Evolutionary conservation across 2,113 vertebrate species (phyloP), one percentile per base, ranked within the genome.

Genomic region (Thymallus thymallus): DNA sequence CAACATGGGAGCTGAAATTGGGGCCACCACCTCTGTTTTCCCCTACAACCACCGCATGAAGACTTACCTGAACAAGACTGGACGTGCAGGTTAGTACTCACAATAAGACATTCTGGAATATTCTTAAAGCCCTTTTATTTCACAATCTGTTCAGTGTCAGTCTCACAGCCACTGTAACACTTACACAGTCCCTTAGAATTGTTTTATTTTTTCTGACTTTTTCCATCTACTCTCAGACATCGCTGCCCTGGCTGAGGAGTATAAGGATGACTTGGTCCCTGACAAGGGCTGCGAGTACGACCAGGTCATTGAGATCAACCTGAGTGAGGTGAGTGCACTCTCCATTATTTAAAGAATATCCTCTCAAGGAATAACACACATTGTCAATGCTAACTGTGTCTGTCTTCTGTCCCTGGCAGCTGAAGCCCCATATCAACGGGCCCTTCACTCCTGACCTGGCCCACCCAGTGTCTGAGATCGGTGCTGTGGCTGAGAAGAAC

Each of bases 1-100:
- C 84, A 98, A 98, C 86, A 98, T 98, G 97, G 97, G 97, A 0
- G 97, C 97, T 75, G 97, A 98, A 82, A 98, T 98, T 0, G 97
- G 96, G 82, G 96, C 97, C 71, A 98, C 97, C 26, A 98, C 97
- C 0, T 98, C 96, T 0, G 70, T 98, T 48, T 98, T 98, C 80
- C 97, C 97, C 1, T 98, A 95, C 82, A 98, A 97, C 4, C 89
- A 93, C 72, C 94, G 96, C 65, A 98, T 98, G 97, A 96, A 86
- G 88, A 95, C 91, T 1, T 98, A 98, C 75, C 73, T 98, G 88
- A 88, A 88, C 72, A 98, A 98, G 89, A 98, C 97, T 0, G 95
- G 96, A 51, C 90, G 96, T 51, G 82, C 83, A 87, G 96, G 96
- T 97, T 79, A 89, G 94, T 77, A 0, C 10, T 23, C 3, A 6